Conservation (phyloP, 2,797 vertebrate genomes). For the Alectoris magna region DNA sequence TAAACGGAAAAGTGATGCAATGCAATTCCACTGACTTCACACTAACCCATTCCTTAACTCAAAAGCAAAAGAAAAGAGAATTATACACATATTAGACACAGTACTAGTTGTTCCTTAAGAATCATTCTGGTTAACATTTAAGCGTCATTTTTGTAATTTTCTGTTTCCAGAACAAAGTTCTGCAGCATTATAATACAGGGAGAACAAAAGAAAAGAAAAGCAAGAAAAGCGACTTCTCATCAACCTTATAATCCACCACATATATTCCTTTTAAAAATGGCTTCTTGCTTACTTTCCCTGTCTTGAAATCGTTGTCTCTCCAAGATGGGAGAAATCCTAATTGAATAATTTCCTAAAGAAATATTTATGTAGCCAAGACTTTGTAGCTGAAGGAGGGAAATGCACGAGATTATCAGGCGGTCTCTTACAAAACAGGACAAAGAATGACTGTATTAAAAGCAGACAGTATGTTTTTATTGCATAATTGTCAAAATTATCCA, state of each 20-base stretch:
- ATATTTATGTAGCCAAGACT: slow-evolving; percentile 1
- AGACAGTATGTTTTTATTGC: neutral
- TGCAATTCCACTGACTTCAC: neutral
- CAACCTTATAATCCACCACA: slow-evolving; percentile 19
- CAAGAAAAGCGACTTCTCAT: slow-evolving; percentile 27
- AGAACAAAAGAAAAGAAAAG: neutral
- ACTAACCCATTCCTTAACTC: slow-evolving; percentile 22
- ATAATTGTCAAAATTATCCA: neutral
- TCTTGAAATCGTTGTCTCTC: slow-evolving; percentile 30
- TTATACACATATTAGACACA: neutral
- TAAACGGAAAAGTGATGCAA: slow-evolving; percentile 21
- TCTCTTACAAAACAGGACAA: neutral
- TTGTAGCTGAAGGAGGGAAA: slow-evolving; percentile 16
- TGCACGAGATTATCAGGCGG: neutral
- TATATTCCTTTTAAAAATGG: slow-evolving; percentile 36
- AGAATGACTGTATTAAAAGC: neutral
- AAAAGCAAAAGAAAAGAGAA: slow-evolving; percentile 32
- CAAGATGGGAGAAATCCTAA: slow-evolving; percentile 46
- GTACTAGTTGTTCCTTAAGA: neutral
- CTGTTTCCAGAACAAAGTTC: slow-evolving; percentile 40
- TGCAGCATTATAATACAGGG: slow-evolving; percentile 50
- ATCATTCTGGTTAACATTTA: neutral
- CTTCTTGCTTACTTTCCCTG: neutral
- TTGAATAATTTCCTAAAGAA: slow-evolving; percentile 37
- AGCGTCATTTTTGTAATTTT: neutral